These are phyloP conservation scores for Phrixothrix hirtus DNA, from an alignment of 2,888 invertebrate species.

Conservation along the genomic window DNA sequence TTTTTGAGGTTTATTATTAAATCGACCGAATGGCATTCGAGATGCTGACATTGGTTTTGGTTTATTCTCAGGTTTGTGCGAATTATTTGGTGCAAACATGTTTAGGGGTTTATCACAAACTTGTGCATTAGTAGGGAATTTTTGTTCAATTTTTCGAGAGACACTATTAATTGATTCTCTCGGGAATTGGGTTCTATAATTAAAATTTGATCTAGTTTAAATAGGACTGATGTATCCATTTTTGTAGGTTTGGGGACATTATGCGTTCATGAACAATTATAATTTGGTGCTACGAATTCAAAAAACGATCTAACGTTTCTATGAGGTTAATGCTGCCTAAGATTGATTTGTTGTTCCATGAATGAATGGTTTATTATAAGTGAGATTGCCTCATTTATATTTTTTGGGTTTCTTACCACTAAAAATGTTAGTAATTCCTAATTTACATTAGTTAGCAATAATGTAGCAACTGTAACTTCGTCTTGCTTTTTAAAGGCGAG, in stretches of 20 bases:
- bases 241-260: neutral
- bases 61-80: neutral
- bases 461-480: neutral
- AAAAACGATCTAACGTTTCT: too few relatives aligned
- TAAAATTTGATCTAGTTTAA: neutral
- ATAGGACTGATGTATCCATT: neutral
- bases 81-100: slow-evolving; percentile 1
- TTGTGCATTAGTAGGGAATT: neutral
- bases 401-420: neutral
- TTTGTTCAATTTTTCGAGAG: neutral
- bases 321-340: neutral
- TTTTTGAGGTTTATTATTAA: too few relatives aligned
- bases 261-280: neutral
- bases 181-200: neutral
- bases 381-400: neutral
- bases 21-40: too few relatives aligned
- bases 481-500: neutral
- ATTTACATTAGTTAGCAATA: neutral
- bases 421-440: neutral
- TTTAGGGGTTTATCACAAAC: neutral
- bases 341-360: neutral
- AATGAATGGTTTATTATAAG: neutral
- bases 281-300: neutral
- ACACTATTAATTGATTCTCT: neutral
- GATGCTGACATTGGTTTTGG: slow-evolving; percentile 1